phyloP scores from a whole-genome alignment of 2,113 vertebrate species.

The Panurus biarmicus region DNA sequence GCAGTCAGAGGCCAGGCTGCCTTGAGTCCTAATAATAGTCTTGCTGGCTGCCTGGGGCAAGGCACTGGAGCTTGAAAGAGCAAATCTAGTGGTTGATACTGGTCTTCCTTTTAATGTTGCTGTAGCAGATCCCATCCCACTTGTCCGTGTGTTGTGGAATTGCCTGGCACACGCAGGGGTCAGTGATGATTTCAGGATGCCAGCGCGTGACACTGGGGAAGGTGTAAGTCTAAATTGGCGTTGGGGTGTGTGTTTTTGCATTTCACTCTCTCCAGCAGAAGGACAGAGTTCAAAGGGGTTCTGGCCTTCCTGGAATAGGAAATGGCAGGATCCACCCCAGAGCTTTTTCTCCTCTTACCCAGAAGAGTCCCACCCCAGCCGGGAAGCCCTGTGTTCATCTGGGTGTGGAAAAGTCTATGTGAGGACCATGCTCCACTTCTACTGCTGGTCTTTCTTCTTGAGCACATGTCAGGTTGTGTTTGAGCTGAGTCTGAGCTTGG shows the following conservation, averaged over 20 bases:
- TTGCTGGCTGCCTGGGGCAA: neutral
- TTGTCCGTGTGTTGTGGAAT: neutral
- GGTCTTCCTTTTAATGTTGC: rapidly evolving
- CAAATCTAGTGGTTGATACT: neutral
- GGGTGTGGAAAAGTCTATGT: neutral
- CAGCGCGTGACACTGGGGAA: neutral
- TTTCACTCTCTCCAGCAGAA: neutral
- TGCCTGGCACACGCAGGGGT: rapidly evolving
- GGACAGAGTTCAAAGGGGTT: constrained; percentile 16
- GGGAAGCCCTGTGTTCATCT: neutral
- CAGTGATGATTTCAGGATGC: neutral
- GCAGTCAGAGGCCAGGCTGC: neutral
- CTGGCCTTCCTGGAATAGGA: constrained; percentile 12
- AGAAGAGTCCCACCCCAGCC: neutral
- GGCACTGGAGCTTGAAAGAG: neutral
- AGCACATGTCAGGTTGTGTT: neutral
- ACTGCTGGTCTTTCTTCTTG: neutral
- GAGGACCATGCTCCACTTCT: neutral
- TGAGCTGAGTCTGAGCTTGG: neutral
- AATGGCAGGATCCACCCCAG: neutral
- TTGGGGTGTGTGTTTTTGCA: neutral
- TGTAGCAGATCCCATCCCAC: neutral
- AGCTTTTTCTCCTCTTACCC: neutral
- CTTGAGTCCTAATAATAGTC: neutral
- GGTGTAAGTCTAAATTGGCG: neutral